Evolutionary conservation across 2,797 vertebrate species (phyloP).

Genomic region (Fistularia tabacaria): DNA sequence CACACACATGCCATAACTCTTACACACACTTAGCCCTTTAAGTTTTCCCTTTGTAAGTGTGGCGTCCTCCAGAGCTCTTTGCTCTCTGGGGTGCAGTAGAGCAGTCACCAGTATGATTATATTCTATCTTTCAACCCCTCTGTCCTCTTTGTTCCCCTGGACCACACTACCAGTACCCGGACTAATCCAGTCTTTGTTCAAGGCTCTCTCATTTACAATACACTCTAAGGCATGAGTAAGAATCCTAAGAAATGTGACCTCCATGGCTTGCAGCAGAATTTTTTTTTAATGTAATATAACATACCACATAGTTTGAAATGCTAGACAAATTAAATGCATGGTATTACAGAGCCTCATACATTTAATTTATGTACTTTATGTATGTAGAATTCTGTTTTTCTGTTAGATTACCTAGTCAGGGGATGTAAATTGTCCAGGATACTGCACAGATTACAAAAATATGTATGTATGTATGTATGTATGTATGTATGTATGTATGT

Average conservation of each 20-base stretch:
- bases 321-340: neutral
- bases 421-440: slow-evolving; percentile 42
- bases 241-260: slow-evolving; percentile 28
- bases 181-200: slow-evolving; percentile 66
- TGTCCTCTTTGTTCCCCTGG: slow-evolving; percentile 60
- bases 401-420: slow-evolving; percentile 28
- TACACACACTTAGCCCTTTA: slow-evolving; percentile 30
- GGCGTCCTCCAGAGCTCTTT: slow-evolving; percentile 52
- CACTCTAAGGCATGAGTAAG: slow-evolving; percentile 29
- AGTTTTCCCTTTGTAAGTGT: slow-evolving; percentile 42
- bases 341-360: neutral
- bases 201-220: slow-evolving; percentile 49
- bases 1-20: slow-evolving; percentile 1
- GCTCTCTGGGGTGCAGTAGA: slow-evolving; percentile 53
- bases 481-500: too few relatives aligned
- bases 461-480: too few relatives aligned
- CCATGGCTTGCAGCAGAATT: slow-evolving; percentile 14
- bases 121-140: slow-evolving; percentile 58
- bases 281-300: neutral
- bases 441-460: slow-evolving; percentile 48
- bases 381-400: slow-evolving; percentile 11
- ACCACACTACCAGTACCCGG: slow-evolving; percentile 50
- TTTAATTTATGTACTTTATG: slow-evolving; percentile 6
- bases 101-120: slow-evolving; percentile 62
- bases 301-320: too few relatives aligned